Evolutionary conservation across 1,140 invertebrate species (phyloP), one percentile per base, ranked within the genome.

Genomic region (Schmidtea mediterranea): DNA sequence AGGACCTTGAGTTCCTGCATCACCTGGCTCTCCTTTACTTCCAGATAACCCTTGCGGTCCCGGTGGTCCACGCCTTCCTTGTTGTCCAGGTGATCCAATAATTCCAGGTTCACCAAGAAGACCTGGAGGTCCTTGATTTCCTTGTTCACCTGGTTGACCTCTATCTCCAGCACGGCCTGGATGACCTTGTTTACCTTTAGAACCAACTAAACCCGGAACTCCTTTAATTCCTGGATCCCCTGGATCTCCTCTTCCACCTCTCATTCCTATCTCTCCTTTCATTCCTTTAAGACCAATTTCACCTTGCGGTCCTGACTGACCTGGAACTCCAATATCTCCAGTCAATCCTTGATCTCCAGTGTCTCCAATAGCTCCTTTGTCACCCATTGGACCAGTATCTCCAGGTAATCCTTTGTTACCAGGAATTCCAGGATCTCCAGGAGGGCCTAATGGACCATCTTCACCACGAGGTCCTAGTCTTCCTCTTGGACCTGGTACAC

Each of bases 251-350:
- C 43, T 45, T 19, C 43, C 21, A 19, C 43, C 43, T 24, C 43
- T 45, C 21, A 21, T 13, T 21, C 43, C 43, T 22, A 45, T 21
- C 21, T 45, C 43, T 2, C 43, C 43, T 45, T 45, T 45, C 18
- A 45, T 21, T 15, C 43, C 43, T 21, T 45, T 45, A 9, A 45
- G 19, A 5, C 43, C 43, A 45, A 45, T 45, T 19, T 15, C 23
- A 45, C 49, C 49, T 46, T 41, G 41, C 12, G 40, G 36, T 2
- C 52, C 52, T 36, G 49, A 15, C 22, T 43, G 16, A 37, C 49
- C 49, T 12, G 46, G 38, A 16, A 15, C 46, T 21, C 51, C 51
- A n/a, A 24, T 13, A 23, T 24, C 18, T 18, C 49, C 49, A 2
- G 37, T 21, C n/a, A 16, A 23, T 2, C 51, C 51, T 18, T 36